Conservation (phyloP, 2,797 vertebrate species). For the Xyrichtys novacula region DNA sequence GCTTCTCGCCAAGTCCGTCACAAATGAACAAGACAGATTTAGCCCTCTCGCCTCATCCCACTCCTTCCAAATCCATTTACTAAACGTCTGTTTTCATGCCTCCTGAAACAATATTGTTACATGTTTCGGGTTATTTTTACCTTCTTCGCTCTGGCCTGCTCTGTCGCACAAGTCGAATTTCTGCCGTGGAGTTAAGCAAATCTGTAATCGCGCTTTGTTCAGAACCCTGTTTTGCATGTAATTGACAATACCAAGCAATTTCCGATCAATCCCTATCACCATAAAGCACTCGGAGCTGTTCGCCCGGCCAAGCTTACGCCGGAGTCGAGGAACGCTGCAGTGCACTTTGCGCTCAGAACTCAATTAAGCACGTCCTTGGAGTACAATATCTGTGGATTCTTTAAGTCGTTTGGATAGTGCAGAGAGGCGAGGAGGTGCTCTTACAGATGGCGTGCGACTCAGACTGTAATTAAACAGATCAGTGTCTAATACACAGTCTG, state of each 20-base stretch:
- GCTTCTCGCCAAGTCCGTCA: slow-evolving; percentile 82
- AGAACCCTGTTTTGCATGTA: slow-evolving; percentile 49
- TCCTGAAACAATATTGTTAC: slow-evolving; percentile 73
- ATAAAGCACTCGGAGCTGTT: slow-evolving; percentile 36
- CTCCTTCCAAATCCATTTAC: slow-evolving; percentile 79
- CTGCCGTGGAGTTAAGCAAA: slow-evolving; percentile 58
- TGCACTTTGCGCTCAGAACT: slow-evolving; percentile 72
- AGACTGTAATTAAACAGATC: slow-evolving; percentile 84
- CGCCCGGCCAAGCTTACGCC: slow-evolving; percentile 51
- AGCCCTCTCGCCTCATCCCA: slow-evolving; percentile 70
- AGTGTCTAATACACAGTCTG: slow-evolving; percentile 78
- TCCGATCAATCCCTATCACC: slow-evolving; percentile 62
- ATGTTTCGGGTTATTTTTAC: slow-evolving; percentile 71
- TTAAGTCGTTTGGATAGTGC: slow-evolving; percentile 71
- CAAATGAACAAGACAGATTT: slow-evolving; percentile 81
- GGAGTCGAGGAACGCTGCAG: slow-evolving; percentile 56
- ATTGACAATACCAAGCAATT: slow-evolving; percentile 65
- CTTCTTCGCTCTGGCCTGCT: slow-evolving; percentile 55
- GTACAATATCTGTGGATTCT: slow-evolving; percentile 74
- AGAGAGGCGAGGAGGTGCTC: slow-evolving; percentile 71
- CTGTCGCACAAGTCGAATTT: slow-evolving; percentile 52
- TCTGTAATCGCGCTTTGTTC: slow-evolving; percentile 61
- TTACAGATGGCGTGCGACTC: slow-evolving; percentile 81
- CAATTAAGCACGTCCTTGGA: slow-evolving; percentile 78
- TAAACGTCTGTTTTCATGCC: slow-evolving; percentile 75